phyloP scores from a whole-genome alignment of 2,888 invertebrate species.

The Drosophila stalkeri region DNA sequence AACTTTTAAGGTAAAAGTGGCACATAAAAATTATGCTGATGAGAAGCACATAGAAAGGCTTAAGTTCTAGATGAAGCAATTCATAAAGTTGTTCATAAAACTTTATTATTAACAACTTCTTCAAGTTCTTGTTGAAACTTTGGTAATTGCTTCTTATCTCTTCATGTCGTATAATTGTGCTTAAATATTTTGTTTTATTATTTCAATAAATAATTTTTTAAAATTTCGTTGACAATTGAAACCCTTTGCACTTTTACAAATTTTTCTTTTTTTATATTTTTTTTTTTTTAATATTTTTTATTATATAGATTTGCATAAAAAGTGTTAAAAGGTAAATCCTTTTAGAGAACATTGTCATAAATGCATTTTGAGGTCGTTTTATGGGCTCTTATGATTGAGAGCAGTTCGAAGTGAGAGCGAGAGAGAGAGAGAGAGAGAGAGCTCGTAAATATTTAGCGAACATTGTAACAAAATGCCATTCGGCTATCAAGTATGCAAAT shows the following conservation, averaged over 20 bases:
- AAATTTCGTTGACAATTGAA: no score
- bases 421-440: not conserved
- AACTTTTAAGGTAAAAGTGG: no score
- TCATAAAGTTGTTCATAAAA: not conserved
- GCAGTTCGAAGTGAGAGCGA: not conserved
- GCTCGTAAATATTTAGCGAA: constrained; percentile 20
- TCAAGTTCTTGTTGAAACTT: no score
- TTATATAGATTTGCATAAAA: constrained; percentile 26
- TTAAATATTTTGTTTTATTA: no score
- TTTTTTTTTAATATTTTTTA: not conserved
- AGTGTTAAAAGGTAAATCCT: constrained; percentile 34
- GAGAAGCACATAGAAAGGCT: not conserved
- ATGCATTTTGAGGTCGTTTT: constrained; percentile 27
- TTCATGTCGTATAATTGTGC: no score
- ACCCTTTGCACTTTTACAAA: no score
- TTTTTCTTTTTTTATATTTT: no score
- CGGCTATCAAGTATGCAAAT: constrained; percentile 20
- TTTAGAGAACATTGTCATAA: constrained; percentile 12
- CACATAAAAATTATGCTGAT: not conserved
- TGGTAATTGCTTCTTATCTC: no score
- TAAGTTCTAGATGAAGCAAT: not conserved
- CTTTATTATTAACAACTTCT: no score
- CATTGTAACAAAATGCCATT: constrained; percentile 34
- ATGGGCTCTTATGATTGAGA: constrained; percentile 14
- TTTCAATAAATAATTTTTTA: no score